Evolutionary conservation across 2,888 invertebrate species (phyloP).

Genomic region (Drosophila buzzatii): DNA sequence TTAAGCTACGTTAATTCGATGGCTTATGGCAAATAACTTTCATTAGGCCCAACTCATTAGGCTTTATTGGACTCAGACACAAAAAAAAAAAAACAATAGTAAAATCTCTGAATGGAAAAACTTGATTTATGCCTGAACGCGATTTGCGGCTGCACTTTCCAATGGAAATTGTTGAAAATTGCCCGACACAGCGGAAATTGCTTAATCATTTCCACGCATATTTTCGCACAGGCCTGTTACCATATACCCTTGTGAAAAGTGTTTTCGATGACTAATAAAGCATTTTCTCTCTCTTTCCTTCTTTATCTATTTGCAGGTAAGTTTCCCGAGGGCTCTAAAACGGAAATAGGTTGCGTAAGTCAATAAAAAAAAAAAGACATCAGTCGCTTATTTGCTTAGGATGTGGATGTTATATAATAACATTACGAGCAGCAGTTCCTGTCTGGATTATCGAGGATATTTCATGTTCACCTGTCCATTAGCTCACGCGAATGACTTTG

Average conservation of each 20-base stretch:
- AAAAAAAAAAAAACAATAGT: constrained; percentile 3
- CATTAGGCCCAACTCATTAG: constrained; percentile 30
- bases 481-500: constrained; percentile 26
- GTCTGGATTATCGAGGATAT: constrained; percentile 37
- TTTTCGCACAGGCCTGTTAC: constrained; percentile 39
- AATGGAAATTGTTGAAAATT: constrained; percentile 31
- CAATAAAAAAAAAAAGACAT: constrained; percentile 53
- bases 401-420: constrained; percentile 51
- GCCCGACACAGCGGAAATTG: constrained; percentile 72
- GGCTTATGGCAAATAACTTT: constrained; percentile 22
- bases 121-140: constrained; percentile 51
- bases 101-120: constrained; percentile 52
- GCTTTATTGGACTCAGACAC: constrained; percentile 26
- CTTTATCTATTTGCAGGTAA: constrained; percentile 63
- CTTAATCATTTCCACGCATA: constrained; percentile 71
- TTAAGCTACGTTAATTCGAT: background rate
- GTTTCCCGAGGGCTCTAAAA: constrained; percentile 46
- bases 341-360: constrained; percentile 73
- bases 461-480: constrained; percentile 47
- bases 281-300: constrained; percentile 25
- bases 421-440: background rate
- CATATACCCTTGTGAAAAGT: constrained; percentile 56
- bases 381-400: constrained; percentile 64
- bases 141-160: constrained; percentile 21
- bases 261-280: constrained; percentile 57